Conservation (phyloP, 1,140 invertebrate genomes). For the Centruroides sculpturatus region DNA sequence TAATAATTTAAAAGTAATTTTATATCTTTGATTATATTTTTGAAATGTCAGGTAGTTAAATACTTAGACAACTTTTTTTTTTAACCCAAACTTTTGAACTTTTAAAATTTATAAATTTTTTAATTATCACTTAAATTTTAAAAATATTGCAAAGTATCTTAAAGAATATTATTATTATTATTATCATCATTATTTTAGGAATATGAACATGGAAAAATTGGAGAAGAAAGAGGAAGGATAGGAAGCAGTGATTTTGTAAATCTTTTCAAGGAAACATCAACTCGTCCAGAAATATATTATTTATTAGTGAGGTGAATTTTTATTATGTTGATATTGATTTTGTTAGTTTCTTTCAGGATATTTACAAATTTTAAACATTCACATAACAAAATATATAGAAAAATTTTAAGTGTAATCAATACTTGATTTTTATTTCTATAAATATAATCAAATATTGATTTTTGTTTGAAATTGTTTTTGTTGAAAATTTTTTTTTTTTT, state of each 20-base stretch:
- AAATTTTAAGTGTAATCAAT: not conserved
- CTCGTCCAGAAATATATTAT: slow-evolving; percentile 48
- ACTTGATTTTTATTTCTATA: not conserved
- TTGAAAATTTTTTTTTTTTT: not conserved
- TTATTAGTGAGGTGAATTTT: slow-evolving; percentile 39
- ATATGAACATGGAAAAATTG: slow-evolving; percentile 33
- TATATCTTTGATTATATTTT: too few species aligned
- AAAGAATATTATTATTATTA: not conserved
- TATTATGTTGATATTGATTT: not conserved
- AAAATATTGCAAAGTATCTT: too few species aligned
- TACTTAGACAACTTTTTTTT: too few species aligned
- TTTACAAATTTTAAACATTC: not conserved
- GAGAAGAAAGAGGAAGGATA: slow-evolving; percentile 35
- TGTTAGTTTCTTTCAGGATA: slow-evolving; percentile 1
- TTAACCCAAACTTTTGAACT: too few species aligned
- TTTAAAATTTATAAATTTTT: too few species aligned
- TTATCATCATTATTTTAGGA: too few species aligned
- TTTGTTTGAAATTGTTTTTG: too few species aligned
- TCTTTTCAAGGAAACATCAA: slow-evolving; percentile 46
- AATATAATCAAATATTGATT: too few species aligned
- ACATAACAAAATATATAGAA: not conserved
- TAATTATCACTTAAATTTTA: too few species aligned
- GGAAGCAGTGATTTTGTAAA: slow-evolving; percentile 41
- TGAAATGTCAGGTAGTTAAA: too few species aligned
- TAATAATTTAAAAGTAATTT: too few species aligned